Percentiles rank a stretch among this genome's conserved stretches.
Evolutionary conservation across 2,113 vertebrate species (phyloP).

Genomic region (crab-eating macaque (Macaca fascicularis)): DNA sequence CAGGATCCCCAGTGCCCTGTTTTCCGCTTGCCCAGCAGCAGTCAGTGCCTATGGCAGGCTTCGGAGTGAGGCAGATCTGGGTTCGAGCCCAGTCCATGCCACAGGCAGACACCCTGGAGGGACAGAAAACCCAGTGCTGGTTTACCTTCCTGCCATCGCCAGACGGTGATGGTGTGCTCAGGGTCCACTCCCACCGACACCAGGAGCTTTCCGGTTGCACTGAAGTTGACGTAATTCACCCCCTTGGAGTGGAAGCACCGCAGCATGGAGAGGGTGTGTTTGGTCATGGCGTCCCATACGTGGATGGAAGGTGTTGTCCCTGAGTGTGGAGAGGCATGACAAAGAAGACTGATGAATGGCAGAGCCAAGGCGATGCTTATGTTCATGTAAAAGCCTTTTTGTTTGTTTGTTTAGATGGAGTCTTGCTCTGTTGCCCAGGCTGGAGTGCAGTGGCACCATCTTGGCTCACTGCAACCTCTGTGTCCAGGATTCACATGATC

Average conservation of each 20-base stretch:
- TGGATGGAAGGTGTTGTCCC: conserved; percentile 95
- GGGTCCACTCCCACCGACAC: conserved; percentile 96
- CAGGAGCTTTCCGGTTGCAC: conserved; percentile 96
- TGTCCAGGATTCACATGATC: too few relatives aligned
- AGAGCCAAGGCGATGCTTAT: rapidly evolving
- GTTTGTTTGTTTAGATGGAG: too few relatives aligned
- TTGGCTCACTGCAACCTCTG: too few relatives aligned
- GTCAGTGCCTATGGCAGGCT: rapidly evolving
- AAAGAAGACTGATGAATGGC: not conserved
- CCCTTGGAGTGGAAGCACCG: conserved; percentile 95
- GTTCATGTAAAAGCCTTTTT: not conserved
- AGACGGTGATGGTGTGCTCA: conserved; percentile 96
- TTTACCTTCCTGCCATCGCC: conserved; percentile 99
- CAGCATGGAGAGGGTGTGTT: conserved; percentile 96
- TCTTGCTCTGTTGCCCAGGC: too few relatives aligned
- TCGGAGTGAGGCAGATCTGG: not conserved
- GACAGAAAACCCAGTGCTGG: rapidly evolving
- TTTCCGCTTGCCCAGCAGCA: not conserved
- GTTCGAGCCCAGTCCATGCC: not conserved
- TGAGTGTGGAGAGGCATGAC: conserved; percentile 59
- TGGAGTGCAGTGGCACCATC: too few relatives aligned
- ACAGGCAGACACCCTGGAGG: rapidly evolving
- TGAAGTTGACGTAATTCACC: conserved; percentile 95
- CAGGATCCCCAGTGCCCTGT: not conserved
- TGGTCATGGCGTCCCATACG: conserved; percentile 97